A percentile compares a stretch with the other conserved stretches of the same genome.
Conservation (phyloP, 2,888 invertebrate genomes). For the Microctonus aethiopoides region DNA sequence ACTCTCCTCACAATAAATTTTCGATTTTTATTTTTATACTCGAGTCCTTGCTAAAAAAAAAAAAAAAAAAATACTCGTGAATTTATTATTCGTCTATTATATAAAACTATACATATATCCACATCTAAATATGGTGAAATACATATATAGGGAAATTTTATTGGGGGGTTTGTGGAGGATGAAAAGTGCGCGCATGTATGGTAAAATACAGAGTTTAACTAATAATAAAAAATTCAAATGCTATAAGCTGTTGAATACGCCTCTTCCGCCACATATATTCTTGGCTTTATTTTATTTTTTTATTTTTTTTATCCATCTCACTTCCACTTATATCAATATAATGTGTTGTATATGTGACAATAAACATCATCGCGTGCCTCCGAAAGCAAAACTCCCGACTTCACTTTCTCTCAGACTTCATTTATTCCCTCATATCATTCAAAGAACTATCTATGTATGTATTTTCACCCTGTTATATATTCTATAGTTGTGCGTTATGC, state of each 20-base stretch:
- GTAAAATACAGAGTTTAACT: constrained; percentile 38
- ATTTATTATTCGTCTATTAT: neutral
- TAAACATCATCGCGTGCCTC: no score
- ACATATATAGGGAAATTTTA: neutral
- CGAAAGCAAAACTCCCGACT: constrained; percentile 15
- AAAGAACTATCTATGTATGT: neutral
- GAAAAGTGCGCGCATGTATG: constrained; percentile 33
- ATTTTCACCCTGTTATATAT: constrained; percentile 40
- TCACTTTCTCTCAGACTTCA: neutral
- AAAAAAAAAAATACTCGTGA: neutral
- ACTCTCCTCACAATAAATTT: neutral
- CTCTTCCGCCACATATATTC: constrained; percentile 17
- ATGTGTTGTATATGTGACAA: no score
- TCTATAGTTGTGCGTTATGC: constrained; percentile 28
- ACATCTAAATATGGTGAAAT: neutral
- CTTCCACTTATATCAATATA: no score
- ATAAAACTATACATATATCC: neutral
- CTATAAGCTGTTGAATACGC: constrained; percentile 44
- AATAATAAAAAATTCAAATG: constrained; percentile 43
- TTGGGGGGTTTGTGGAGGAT: constrained; percentile 15
- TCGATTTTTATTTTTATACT: neutral
- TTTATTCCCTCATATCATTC: neutral
- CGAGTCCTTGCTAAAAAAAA: neutral
- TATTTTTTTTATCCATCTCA: neutral
- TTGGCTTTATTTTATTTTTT: constrained; percentile 28